phyloP scores from a whole-genome alignment of 2,888 invertebrate species.

The Limnephilus auricula region DNA sequence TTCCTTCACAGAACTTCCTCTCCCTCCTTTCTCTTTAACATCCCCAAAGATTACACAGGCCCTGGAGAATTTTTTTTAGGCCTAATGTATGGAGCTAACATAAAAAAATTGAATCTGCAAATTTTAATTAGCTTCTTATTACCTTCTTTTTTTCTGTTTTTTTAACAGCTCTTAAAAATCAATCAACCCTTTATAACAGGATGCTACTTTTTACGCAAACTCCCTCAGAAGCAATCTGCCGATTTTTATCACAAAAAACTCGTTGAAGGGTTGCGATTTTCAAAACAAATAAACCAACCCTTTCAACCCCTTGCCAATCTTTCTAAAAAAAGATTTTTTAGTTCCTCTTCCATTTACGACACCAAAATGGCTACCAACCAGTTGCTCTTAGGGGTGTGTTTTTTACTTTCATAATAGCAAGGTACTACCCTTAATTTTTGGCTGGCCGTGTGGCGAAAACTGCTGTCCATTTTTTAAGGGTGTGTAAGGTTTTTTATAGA shows the following conservation, averaged over 20 bases:
- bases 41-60: too few species aligned
- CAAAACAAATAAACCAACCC: constrained; percentile 38
- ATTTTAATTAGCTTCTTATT: background rate
- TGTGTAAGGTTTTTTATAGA: constrained; percentile 16
- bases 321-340: background rate
- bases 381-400: background rate
- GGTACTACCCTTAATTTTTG: background rate
- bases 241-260: constrained; percentile 23
- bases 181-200: constrained; percentile 6
- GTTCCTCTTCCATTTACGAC: background rate
- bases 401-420: background rate
- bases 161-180: background rate
- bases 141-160: background rate
- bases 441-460: constrained; percentile 14
- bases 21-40: too few species aligned
- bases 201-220: background rate
- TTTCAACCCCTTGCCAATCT: background rate
- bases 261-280: constrained; percentile 54
- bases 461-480: constrained; percentile 17
- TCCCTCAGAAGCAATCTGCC: constrained; percentile 33
- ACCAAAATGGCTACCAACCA: background rate
- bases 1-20: too few species aligned
- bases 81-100: too few species aligned
- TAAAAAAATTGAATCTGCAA: background rate
- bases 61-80: too few species aligned